Conservation (phyloP, 2,113 vertebrate species). For the Smithornis capensis region DNA sequence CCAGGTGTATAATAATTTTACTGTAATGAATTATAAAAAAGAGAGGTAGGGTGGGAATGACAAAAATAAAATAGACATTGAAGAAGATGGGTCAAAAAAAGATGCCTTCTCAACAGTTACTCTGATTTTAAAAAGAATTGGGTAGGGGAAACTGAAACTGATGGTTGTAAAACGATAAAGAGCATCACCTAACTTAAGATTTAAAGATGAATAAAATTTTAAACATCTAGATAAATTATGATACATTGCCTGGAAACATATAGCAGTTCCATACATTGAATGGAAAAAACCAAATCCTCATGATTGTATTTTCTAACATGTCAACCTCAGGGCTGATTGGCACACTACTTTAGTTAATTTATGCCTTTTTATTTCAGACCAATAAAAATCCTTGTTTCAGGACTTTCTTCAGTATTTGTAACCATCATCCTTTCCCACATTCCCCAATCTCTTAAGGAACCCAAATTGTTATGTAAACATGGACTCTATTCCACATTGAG, state of each 20-base stretch:
- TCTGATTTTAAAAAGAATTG: not conserved
- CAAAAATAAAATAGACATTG: not conserved
- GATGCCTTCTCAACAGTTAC: not conserved
- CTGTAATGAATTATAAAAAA: not conserved
- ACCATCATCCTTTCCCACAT: not conserved
- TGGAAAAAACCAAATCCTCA: not conserved
- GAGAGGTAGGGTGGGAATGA: not conserved
- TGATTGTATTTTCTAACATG: not conserved
- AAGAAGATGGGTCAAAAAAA: not conserved
- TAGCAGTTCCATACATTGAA: not conserved
- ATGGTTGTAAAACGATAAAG: not conserved
- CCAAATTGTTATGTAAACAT: not conserved
- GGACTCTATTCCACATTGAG: not conserved
- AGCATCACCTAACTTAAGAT: not conserved
- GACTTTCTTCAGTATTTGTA: not conserved
- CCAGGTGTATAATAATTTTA: not conserved
- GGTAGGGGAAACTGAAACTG: not conserved
- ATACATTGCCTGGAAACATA: not conserved
- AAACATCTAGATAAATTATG: not conserved
- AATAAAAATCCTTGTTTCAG: not conserved
- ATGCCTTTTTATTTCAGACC: not conserved
- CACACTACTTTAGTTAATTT: not conserved
- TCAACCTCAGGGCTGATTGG: not conserved
- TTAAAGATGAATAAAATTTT: not conserved
- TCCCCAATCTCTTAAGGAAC: not conserved